phyloP scores from a whole-genome alignment of 2,113 vertebrate species.

The Rhipidura dahli region DNA sequence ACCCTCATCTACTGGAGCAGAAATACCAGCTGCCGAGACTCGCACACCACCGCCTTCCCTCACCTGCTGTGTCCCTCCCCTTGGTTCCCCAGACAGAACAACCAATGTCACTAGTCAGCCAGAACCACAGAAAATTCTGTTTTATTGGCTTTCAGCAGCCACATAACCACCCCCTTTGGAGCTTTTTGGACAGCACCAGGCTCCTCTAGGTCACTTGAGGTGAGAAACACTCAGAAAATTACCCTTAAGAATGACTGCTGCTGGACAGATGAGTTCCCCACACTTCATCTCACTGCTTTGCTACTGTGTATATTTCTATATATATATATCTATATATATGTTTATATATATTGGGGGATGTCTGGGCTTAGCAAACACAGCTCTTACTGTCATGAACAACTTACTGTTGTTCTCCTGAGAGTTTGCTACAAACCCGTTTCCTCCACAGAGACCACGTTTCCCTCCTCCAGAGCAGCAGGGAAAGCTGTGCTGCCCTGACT shows the following conservation, averaged over 20 bases:
- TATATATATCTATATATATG: too few relatives aligned
- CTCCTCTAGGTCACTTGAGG: not conserved
- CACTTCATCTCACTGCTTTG: not conserved
- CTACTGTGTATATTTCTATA: accelerated
- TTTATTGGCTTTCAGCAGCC: not conserved
- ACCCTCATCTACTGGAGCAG: not conserved
- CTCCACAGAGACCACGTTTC: not conserved
- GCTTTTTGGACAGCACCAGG: not conserved
- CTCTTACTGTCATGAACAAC: not conserved
- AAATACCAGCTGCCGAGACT: constrained; percentile 35
- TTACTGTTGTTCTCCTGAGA: not conserved
- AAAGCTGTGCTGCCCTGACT: not conserved
- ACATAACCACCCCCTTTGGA: not conserved
- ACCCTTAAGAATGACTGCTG: not conserved
- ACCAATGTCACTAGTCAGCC: not conserved
- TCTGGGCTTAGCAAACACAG: not conserved
- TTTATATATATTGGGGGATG: too few relatives aligned
- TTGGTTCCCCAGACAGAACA: not conserved
- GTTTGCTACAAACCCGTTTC: not conserved
- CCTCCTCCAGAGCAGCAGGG: not conserved
- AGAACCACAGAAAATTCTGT: not conserved
- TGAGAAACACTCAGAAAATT: not conserved
- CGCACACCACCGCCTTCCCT: not conserved
- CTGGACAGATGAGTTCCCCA: accelerated
- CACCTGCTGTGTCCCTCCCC: not conserved